phyloP scores from a whole-genome alignment of 2,888 invertebrate species.

The Nomada hirtipes region DNA sequence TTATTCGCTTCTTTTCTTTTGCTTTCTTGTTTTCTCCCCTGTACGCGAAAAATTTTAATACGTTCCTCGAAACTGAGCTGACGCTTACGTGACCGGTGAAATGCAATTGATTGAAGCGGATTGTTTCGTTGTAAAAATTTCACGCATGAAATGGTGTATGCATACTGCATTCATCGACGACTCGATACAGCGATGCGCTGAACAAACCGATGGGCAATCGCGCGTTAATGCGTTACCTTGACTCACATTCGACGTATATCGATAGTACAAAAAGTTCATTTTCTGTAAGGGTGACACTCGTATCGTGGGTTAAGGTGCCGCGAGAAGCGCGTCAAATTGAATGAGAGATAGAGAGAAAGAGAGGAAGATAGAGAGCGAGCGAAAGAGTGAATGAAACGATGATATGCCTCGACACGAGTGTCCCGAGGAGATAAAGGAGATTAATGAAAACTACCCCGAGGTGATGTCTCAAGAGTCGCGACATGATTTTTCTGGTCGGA shows the following conservation, averaged over 20 bases:
- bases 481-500: constrained; percentile 39
- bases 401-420: constrained; percentile 16
- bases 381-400: background rate
- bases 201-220: background rate
- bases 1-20: background rate
- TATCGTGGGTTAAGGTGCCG: constrained; percentile 22
- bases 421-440: background rate
- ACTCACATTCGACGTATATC: constrained; percentile 17
- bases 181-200: constrained; percentile 1
- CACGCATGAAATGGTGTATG: constrained; percentile 51
- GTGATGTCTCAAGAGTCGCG: constrained; percentile 24
- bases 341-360: background rate
- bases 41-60: background rate
- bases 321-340: background rate
- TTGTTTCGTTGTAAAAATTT: background rate
- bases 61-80: background rate
- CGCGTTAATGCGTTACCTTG: constrained; percentile 24
- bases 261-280: constrained; percentile 53
- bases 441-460: constrained; percentile 22
- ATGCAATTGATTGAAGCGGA: constrained; percentile 33
- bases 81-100: constrained; percentile 1
- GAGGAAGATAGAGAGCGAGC: background rate
- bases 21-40: background rate
- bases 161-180: constrained; percentile 38
- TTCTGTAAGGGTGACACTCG: constrained; percentile 17